Percentiles rank a stretch among this genome's conserved stretches.
These are phyloP conservation scores for Paraescarpia echinospica DNA, from an alignment of 1,140 invertebrate species.

Conservation along the genomic window DNA sequence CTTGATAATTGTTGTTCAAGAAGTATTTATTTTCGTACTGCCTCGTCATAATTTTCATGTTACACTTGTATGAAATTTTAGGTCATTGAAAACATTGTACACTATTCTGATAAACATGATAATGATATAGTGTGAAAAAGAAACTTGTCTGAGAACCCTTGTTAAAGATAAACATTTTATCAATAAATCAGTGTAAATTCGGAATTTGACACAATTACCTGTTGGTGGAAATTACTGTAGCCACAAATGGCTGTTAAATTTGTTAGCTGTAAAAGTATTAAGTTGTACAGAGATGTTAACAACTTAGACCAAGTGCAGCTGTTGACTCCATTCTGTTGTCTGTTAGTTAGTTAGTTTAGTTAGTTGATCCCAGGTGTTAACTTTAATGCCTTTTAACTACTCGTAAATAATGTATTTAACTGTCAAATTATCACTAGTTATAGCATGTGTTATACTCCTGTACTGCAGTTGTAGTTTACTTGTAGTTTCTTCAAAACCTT, in stretches of 20 bases:
- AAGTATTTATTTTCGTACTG: too few species aligned
- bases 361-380: not conserved
- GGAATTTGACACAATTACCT: not conserved
- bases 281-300: not conserved
- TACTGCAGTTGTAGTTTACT: not conserved
- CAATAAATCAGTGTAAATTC: not conserved
- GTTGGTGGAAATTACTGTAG: too few species aligned
- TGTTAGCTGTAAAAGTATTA: not conserved
- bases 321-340: not conserved
- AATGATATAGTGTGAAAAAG: not conserved
- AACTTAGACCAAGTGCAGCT: not conserved
- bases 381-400: not conserved
- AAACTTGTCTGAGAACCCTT: not conserved
- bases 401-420: not conserved
- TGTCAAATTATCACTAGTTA: not conserved
- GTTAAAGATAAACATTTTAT: not conserved
- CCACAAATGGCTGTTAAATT: not conserved
- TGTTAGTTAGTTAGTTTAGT: not conserved
- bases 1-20: too few species aligned
- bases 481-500: not conserved
- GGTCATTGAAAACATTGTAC: not conserved
- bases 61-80: not conserved
- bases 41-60: too few species aligned
- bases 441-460: not conserved
- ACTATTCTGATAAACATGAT: not conserved